Evolutionary conservation across 2,888 invertebrate species (phyloP).

Genomic region (Leuctra nigra): DNA sequence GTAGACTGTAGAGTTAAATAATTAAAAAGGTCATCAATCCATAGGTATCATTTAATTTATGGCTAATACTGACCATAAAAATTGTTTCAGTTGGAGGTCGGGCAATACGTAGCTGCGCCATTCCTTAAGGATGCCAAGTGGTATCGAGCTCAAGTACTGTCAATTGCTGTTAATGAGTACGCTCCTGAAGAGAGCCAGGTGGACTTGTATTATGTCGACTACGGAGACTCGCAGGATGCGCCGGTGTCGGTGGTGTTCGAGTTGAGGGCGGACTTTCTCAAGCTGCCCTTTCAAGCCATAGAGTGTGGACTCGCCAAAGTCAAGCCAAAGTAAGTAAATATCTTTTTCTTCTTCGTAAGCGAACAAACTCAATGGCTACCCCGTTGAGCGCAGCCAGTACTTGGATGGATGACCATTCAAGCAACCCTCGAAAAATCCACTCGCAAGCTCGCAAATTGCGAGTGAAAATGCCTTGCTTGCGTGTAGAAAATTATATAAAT

Average conservation of each 20-base stretch:
- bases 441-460: too few relatives aligned
- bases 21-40: neutral
- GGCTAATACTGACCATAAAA: too few relatives aligned
- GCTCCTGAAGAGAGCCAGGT: constrained; percentile 54
- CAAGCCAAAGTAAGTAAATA: constrained; percentile 47
- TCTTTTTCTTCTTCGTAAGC: too few relatives aligned
- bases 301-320: constrained; percentile 77
- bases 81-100: constrained; percentile 53
- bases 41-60: neutral
- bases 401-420: too few relatives aligned
- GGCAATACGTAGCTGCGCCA: constrained; percentile 79
- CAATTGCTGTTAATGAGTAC: constrained; percentile 54
- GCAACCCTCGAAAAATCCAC: too few relatives aligned
- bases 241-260: constrained; percentile 60
- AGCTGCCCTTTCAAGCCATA: constrained; percentile 74
- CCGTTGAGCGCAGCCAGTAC: neutral
- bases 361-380: neutral
- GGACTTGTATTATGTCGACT: constrained; percentile 78
- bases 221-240: constrained; percentile 73
- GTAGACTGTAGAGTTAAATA: constrained; percentile 13
- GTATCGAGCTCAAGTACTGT: constrained; percentile 69
- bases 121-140: constrained; percentile 77
- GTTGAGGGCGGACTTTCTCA: constrained; percentile 65
- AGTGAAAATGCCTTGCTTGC: too few relatives aligned
- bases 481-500: too few relatives aligned